Base-by-base conservation (phyloP, 2,888 invertebrate genomes). In the Anorthoa munda region DNA sequence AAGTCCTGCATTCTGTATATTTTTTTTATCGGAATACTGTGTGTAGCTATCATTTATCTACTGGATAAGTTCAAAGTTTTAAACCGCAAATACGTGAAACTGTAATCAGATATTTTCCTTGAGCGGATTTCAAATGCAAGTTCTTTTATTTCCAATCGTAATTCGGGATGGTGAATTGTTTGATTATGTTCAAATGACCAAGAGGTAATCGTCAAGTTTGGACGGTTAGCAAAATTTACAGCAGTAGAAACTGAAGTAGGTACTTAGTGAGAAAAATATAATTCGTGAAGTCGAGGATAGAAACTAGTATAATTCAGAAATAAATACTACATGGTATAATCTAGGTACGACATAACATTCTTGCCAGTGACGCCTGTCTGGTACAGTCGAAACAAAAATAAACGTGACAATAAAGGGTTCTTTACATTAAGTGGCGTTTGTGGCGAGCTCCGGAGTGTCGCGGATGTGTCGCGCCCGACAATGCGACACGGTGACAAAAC, bases 381-480 rank as follows among this genome's bases (percentile, higher is more conserved):
- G 71, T 63, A 76, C 75, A 79, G 61, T 71, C 61, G 59, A 72
- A 73, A 73, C 64, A 83, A 82, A 75, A 75, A 77, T 74, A 76
- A 81, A 81, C 65, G 66, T 68, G 55, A 64, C 66, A 68, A 59
- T 75, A 81, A 76, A 77, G 80, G 69, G 78, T 76, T 81, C 77
- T 84, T 77, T 65, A 75, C 66, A 77, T 77, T 83, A 84, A 86
- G 82, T 85, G 82, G 78, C 75, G 70, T 82, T 85, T 83, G 87
- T 81, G 69, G 82, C 56, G 69, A 79, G 70, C 77, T 76, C 76
- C 85, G 79, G 80, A 86, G 79, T 82, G 83, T 82, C 70, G 81
- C 72, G 60, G 79, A 79, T 86, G 79, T 82, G 83, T 82, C 70
- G 81, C 72, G 60, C 65, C 60, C 66, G 74, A 78, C 77, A 84